Evolutionary conservation across 1,140 invertebrate species (phyloP), one percentile per base, ranked within the genome.

Genomic region (Macrobrachium nipponense): DNA sequence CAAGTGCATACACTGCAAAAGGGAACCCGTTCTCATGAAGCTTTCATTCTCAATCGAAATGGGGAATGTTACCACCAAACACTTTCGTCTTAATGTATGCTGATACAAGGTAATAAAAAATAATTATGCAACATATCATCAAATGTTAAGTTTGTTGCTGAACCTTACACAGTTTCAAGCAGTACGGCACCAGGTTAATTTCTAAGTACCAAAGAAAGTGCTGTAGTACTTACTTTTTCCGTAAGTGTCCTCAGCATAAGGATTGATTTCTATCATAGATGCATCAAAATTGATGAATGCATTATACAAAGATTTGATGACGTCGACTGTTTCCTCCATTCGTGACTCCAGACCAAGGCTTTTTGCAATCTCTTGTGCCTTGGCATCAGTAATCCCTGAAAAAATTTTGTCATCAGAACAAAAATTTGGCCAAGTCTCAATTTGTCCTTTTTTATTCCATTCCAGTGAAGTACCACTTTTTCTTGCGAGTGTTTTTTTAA

Each of bases 241-340:
- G 82, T 91, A 91, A n/a, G 96, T 95, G 91, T 99, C 97, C 91
- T 99, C 97, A 64, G 97, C 97, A 90, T 98, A 96, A 44, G 98
- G 98, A 92, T 99, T 99, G 60, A 99, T 96, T 93, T 99, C 98
- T 88, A 99, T 94, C 72, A 99, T 92, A 18, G 97, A 94, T 18
- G 97, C 96, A 93, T 99, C 98, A 90, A 97, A 97, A 89, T 96
- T 94, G 0, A 96, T 91, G 90, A 99, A 99, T 87, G 99, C 91
- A 80, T 96, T 93, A 91, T 99, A 99, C 90, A 99, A 93, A 90
- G 95, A 97, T 20, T 95, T 90, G 44, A 99, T 94, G 92, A 98
- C 95, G 59, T 96, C 93, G 0, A 94, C 93, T 76, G 97, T 97
- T 90, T 96, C 93, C 59, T 94, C 93, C 89, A 94, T 92, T 73